phyloP scores from a whole-genome alignment of 2,888 invertebrate species.

The Neoitamus cyanurus region DNA sequence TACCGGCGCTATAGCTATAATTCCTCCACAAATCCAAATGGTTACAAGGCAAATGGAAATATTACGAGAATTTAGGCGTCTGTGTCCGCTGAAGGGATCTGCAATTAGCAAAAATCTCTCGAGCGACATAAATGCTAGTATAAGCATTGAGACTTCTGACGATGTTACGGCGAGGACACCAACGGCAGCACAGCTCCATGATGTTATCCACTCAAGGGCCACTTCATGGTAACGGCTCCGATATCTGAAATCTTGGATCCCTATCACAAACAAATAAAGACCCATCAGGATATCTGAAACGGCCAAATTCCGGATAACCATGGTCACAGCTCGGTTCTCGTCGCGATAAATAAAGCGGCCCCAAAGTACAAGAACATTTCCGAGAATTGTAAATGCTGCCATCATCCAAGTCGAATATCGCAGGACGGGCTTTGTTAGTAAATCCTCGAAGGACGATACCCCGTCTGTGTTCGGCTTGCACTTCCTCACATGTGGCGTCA shows the following conservation, averaged over 20 bases:
- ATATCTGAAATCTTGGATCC: conserved; percentile 71
- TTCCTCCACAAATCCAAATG: conserved; percentile 73
- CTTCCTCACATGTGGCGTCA: conserved; percentile 69
- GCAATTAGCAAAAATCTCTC: conserved; percentile 75
- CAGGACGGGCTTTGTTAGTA: conserved; percentile 70
- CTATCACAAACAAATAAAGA: conserved; percentile 73
- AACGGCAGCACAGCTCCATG: conserved; percentile 72
- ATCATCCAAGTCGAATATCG: conserved; percentile 74
- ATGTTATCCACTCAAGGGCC: conserved; percentile 74
- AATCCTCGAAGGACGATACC: conserved; percentile 72
- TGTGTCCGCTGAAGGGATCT: conserved; percentile 70
- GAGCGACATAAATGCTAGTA: conserved; percentile 76
- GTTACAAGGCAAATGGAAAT: conserved; percentile 68
- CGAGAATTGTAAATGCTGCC: conserved; percentile 70
- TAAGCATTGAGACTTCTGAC: conserved; percentile 76
- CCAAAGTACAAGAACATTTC: conserved; percentile 74
- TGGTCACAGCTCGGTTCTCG: conserved; percentile 73
- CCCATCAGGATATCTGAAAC: conserved; percentile 77
- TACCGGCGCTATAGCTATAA: conserved; percentile 74
- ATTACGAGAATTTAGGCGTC: conserved; percentile 69
- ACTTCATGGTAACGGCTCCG: conserved; percentile 70
- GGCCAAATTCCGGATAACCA: conserved; percentile 75
- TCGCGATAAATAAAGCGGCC: conserved; percentile 71
- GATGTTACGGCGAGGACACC: conserved; percentile 76
- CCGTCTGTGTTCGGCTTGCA: conserved; percentile 74